Evolutionary conservation across 1,140 invertebrate genomes (phyloP).

Genomic region (Drosophila pectinifera): DNA sequence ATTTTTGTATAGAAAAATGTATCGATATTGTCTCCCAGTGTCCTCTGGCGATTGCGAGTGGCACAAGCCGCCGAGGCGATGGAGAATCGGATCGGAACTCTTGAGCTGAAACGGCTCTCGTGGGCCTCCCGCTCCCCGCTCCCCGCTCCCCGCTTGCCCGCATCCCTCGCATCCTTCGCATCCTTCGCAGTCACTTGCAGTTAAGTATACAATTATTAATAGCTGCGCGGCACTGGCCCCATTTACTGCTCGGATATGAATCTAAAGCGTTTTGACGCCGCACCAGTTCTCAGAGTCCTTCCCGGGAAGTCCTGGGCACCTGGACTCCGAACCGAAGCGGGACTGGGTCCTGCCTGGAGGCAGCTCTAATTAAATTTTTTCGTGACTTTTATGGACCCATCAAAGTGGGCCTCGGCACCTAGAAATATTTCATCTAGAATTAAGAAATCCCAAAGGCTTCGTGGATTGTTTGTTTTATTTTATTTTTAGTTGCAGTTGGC

Average conservation of each 20-base stretch:
- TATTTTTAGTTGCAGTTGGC: background rate
- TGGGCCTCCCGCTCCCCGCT: conserved; percentile 12
- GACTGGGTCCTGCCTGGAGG: background rate
- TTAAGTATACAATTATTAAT: conserved; percentile 54
- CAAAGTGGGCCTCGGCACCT: background rate
- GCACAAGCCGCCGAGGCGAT: conserved; percentile 40
- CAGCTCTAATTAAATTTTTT: conserved; percentile 16
- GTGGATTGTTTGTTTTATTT: background rate
- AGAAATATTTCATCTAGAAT: background rate
- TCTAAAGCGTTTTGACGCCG: conserved; percentile 12
- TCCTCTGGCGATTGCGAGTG: conserved; percentile 17
- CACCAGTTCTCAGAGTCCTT: background rate
- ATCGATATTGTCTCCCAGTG: conserved; percentile 8
- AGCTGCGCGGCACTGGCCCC: conserved; percentile 25
- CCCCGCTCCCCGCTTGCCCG: no score
- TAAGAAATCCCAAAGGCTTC: background rate
- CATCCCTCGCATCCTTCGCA: conserved; percentile 10
- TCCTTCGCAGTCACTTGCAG: conserved; percentile 27
- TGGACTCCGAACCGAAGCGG: background rate
- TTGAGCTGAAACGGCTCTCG: conserved; percentile 72
- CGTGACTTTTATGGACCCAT: conserved; percentile 7
- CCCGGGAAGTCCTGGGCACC: background rate
- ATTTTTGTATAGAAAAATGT: no score
- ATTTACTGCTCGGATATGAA: conserved; percentile 29
- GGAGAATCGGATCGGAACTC: conserved; percentile 67